A percentile compares a stretch with the other conserved stretches of the same genome.
These are phyloP conservation scores for Pristis pectinata DNA, from an alignment of 2,797 vertebrate species.

Conservation along the genomic window DNA sequence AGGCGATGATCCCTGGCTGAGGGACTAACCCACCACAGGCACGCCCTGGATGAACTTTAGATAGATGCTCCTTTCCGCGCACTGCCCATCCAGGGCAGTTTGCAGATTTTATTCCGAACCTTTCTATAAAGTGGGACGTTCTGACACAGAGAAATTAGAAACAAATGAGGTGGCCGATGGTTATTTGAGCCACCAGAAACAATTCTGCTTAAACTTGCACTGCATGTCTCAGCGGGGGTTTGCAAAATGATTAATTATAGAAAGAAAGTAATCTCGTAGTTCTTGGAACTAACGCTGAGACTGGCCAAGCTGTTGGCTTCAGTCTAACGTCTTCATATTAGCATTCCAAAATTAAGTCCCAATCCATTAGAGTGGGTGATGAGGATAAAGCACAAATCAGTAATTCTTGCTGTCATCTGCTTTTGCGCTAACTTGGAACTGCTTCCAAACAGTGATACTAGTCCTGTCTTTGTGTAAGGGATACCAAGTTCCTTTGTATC, in stretches of 20 bases:
- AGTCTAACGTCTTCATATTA: not conserved
- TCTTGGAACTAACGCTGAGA: not conserved
- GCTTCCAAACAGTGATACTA: not conserved
- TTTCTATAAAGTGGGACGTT: not conserved
- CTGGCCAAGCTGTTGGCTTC: not conserved
- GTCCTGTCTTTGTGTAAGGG: not conserved
- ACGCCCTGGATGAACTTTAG: no score
- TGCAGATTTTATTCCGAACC: not conserved
- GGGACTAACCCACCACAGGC: no score
- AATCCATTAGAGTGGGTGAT: not conserved
- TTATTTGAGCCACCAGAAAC: not conserved
- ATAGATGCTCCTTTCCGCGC: not conserved
- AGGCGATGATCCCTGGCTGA: no score
- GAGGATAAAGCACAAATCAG: not conserved
- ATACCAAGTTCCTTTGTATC: not conserved
- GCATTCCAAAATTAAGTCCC: not conserved
- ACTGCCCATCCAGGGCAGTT: not conserved
- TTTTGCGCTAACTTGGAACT: not conserved
- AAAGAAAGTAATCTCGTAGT: not conserved
- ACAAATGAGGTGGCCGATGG: not conserved
- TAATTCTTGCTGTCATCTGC: not conserved
- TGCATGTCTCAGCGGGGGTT: not conserved
- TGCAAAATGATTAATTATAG: conserved; percentile 6
- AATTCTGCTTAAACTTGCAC: conserved; percentile 1
- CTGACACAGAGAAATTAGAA: not conserved